phyloP scores from a whole-genome alignment of 2,888 invertebrate species.

The Diarsia rubi region DNA sequence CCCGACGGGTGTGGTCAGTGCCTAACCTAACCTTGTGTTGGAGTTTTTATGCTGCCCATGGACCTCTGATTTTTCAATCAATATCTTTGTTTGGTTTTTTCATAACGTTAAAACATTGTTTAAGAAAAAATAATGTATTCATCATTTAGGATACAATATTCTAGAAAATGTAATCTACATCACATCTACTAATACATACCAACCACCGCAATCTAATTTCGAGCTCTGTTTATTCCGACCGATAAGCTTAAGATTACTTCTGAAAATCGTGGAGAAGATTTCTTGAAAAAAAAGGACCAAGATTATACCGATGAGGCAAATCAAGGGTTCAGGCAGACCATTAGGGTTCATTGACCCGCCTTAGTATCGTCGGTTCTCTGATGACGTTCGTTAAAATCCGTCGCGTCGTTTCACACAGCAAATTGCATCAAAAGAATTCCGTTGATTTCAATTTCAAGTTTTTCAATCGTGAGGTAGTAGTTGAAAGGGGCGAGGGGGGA shows the following conservation, averaged over 20 bases:
- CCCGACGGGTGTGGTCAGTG: too few relatives aligned
- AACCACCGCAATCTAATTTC: conserved; percentile 46
- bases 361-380: conserved; percentile 44
- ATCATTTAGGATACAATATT: conserved; percentile 20
- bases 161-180: conserved; percentile 6
- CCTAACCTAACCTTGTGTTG: too few relatives aligned
- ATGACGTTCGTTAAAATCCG: conserved; percentile 67
- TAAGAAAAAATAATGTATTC: background rate
- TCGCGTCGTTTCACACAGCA: conserved; percentile 66
- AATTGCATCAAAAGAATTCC: conserved; percentile 68
- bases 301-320: conserved; percentile 58
- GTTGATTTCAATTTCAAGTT: conserved; percentile 56
- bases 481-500: conserved; percentile 28
- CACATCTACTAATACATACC: conserved; percentile 1
- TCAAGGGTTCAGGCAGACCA: conserved; percentile 39
- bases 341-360: conserved; percentile 53
- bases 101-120: too few relatives aligned
- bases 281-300: conserved; percentile 46
- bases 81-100: too few relatives aligned
- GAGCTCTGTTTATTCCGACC: conserved; percentile 36
- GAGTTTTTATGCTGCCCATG: too few relatives aligned
- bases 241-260: conserved; percentile 49
- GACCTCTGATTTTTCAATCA: too few relatives aligned
- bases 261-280: conserved; percentile 39
- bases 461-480: conserved; percentile 49